These are phyloP conservation scores for Callocephalon fimbriatum DNA, from an alignment of 2,113 vertebrate genomes.

Conservation along the genomic window DNA sequence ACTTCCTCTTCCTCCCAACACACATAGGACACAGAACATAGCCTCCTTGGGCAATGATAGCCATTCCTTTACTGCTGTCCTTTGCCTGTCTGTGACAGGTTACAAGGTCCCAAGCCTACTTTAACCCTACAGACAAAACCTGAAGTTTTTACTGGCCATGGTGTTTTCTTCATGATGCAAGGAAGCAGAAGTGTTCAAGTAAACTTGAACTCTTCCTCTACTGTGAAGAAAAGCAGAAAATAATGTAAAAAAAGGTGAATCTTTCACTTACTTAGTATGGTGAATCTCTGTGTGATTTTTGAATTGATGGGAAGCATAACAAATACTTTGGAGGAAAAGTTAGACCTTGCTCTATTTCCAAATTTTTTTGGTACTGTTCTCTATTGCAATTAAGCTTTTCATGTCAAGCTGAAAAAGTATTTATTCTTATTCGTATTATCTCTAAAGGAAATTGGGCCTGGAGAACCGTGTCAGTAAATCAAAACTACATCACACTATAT, in stretches of 20 bases:
- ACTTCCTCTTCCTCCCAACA: background rate
- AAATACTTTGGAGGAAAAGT: background rate
- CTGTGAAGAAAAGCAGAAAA: background rate
- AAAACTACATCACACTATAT: background rate
- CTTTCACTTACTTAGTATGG: background rate
- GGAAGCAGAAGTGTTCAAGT: background rate
- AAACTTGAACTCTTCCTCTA: background rate
- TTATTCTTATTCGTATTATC: background rate
- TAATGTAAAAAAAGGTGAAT: background rate
- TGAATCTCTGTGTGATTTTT: background rate
- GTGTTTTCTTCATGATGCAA: background rate
- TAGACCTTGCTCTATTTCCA: background rate
- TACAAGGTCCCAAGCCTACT: background rate
- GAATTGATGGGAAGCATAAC: background rate
- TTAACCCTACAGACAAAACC: background rate
- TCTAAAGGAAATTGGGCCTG: background rate
- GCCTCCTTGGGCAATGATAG: fast-evolving
- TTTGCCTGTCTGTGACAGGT: fast-evolving
- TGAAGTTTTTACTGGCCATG: fast-evolving
- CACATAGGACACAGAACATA: fast-evolving
- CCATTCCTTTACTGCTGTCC: fast-evolving
- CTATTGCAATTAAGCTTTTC: background rate
- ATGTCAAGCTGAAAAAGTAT: background rate
- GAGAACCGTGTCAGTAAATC: background rate
- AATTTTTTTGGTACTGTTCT: background rate